Percentiles rank a stretch among this genome's conserved stretches.
Conservation (phyloP, 2,797 vertebrate species). For the Microcaecilia unicolor region DNA sequence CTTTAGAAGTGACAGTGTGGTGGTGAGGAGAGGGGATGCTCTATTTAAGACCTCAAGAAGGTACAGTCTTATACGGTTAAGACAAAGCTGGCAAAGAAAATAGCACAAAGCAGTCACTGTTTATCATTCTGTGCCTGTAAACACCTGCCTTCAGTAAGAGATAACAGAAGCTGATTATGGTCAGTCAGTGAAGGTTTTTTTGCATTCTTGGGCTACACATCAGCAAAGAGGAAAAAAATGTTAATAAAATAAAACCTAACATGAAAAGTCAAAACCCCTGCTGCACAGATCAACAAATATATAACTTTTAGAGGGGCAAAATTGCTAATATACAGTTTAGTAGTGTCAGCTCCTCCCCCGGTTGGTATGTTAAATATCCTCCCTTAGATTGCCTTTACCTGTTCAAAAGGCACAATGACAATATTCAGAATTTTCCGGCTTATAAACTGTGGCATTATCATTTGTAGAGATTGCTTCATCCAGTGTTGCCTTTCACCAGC, state of each 20-base stretch:
- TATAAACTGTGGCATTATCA: slow-evolving; percentile 40
- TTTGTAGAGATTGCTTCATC: slow-evolving; percentile 51
- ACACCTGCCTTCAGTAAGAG: slow-evolving; percentile 22
- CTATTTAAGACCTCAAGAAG: slow-evolving; percentile 14
- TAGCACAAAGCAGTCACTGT: slow-evolving; percentile 4
- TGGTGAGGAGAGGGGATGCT: slow-evolving; percentile 12
- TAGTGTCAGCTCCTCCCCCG: slow-evolving; percentile 34
- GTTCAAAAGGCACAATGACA: slow-evolving; percentile 30
- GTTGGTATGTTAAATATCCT: slow-evolving; percentile 28
- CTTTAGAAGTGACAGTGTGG: background rate
- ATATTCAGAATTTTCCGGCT: slow-evolving; percentile 42
- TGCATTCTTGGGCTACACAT: slow-evolving; percentile 24
- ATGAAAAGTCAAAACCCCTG: background rate
- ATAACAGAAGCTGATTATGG: slow-evolving; percentile 16
- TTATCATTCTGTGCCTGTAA: slow-evolving; percentile 16
- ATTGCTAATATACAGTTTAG: slow-evolving; percentile 16
- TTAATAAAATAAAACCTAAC: no score
- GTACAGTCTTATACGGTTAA: slow-evolving; percentile 15
- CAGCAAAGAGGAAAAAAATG: slow-evolving; percentile 23
- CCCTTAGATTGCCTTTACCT: slow-evolving; percentile 34
- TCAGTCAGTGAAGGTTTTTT: no score
- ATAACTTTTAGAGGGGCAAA: slow-evolving; percentile 24
- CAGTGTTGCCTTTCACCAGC: slow-evolving; percentile 50
- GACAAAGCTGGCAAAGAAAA: slow-evolving; percentile 15
- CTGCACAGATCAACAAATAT: slow-evolving; percentile 20